Base-by-base conservation (phyloP, 2,888 invertebrate species). In the Leptinotarsa juncta region DNA sequence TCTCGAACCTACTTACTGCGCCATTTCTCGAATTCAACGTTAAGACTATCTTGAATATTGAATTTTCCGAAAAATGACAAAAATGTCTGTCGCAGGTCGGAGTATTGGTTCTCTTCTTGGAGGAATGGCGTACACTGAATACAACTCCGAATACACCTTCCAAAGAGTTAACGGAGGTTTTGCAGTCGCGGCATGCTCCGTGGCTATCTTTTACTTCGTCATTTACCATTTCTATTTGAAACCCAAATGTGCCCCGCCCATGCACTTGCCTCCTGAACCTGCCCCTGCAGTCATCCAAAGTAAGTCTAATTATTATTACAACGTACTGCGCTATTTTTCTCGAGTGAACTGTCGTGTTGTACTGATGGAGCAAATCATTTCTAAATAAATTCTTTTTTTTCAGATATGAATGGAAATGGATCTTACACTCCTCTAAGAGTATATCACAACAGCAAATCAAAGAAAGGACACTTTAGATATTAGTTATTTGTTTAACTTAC, bases 381-480 rank as follows among this genome's bases (percentile, higher is more conserved):
- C 42, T 12, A 12, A 42, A 42, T 42, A 42, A 32, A 32, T 32
- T 32, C 50, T 83, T 79, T 77, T 79, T 72, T 89, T 89, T 55
- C 88, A 93, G 93, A 91, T 78, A 89, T 92, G 86, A 93, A 92
- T 84, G 87, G 86, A 67, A 92, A 91, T 80, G 94, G 94, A 70
- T 92, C 91, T 77, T 95, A 95, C 85, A 94, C 95, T 18, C 95
- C 95, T 1, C 90, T 95, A 85, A 89, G 94, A 81, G 94, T 95
- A 15, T 95, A 95, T 84, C 95, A 95, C 87, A 95, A 95, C 84
- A 94, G 94, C 83, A 90, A 94, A 83, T 94, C 94, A 77, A 92
- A 92, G 85, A 95, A 95, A 88, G 94, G 94, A 76, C 94, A 95
- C 85, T 95, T 95, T 89, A 92, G 94, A 86, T 95, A 95, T 88